A percentile compares a stretch with the other conserved stretches of the same genome.
These are phyloP conservation scores for Bugulina stolonifera DNA, from an alignment of 2,888 invertebrate species.

Conservation along the genomic window DNA sequence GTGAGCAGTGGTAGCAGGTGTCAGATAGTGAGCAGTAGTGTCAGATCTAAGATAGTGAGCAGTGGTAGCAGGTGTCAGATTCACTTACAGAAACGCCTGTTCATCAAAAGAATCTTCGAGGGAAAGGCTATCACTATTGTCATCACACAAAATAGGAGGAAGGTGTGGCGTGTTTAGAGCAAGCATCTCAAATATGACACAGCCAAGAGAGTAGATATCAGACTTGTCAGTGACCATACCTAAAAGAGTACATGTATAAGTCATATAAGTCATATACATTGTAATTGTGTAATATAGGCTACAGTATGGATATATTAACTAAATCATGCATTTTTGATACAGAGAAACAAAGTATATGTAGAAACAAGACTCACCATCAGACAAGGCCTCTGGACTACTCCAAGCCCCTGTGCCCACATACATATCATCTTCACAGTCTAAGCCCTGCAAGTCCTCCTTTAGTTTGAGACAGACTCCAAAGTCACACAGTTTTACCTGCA, in stretches of 20 bases:
- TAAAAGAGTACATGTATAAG: no score
- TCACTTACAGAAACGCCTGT: background rate
- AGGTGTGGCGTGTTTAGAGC: background rate
- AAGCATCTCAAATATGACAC: conserved; percentile 11
- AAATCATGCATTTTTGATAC: no score
- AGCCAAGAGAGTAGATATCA: conserved; percentile 9
- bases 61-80: no score
- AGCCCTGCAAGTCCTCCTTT: conserved; percentile 6
- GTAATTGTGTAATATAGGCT: no score
- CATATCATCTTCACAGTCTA: background rate
- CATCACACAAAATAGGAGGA: background rate
- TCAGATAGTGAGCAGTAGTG: no score
- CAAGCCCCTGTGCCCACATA: conserved; percentile 5
- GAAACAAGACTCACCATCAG: background rate
- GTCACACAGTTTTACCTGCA: conserved; percentile 7
- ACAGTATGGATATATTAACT: no score
- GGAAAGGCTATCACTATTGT: background rate
- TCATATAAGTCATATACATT: no score
- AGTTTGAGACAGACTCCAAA: conserved; percentile 12
- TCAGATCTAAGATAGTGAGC: no score
- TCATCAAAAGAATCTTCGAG: background rate
- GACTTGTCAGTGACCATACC: background rate
- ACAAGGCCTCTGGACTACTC: background rate
- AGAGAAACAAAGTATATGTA: no score
- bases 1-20: no score